Conservation (phyloP, 1,140 invertebrate species). For the Hormaphis cornu region DNA sequence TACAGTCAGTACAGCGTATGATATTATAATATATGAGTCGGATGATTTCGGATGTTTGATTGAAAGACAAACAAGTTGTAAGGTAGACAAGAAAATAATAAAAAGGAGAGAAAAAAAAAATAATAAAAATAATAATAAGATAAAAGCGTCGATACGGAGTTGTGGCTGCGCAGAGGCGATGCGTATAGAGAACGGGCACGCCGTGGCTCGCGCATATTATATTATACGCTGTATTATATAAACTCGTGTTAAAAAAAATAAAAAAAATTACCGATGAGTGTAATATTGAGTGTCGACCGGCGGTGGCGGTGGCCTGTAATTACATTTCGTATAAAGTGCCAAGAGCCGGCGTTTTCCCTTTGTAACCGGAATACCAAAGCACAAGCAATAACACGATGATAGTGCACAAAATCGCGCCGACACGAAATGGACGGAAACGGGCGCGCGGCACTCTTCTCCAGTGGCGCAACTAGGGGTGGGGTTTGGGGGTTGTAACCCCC, state of each 20-base stretch:
- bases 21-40: no score
- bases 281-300: constrained; percentile 14
- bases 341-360: constrained; percentile 31
- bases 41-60: constrained; percentile 28
- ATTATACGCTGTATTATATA: neutral
- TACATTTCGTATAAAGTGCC: constrained; percentile 30
- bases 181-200: neutral
- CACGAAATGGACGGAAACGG: constrained; percentile 22
- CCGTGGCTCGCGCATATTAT: neutral
- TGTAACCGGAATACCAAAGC: constrained; percentile 31
- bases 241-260: neutral
- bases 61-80: constrained; percentile 32
- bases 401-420: constrained; percentile 13
- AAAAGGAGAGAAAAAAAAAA: neutral
- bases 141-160: neutral
- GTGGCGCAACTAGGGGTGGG: neutral
- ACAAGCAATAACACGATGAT: constrained; percentile 31
- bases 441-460: neutral
- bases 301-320: constrained; percentile 15
- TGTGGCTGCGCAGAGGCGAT: neutral
- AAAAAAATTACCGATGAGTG: constrained; percentile 9
- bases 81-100: neutral
- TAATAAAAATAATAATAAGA: constrained; percentile 19
- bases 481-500: no score
- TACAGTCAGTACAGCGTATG: neutral